A percentile compares a stretch with the other conserved stretches of the same genome.
Evolutionary conservation across 2,113 vertebrate genomes (phyloP).

Genomic region (Melanotaenia duboulayi): DNA sequence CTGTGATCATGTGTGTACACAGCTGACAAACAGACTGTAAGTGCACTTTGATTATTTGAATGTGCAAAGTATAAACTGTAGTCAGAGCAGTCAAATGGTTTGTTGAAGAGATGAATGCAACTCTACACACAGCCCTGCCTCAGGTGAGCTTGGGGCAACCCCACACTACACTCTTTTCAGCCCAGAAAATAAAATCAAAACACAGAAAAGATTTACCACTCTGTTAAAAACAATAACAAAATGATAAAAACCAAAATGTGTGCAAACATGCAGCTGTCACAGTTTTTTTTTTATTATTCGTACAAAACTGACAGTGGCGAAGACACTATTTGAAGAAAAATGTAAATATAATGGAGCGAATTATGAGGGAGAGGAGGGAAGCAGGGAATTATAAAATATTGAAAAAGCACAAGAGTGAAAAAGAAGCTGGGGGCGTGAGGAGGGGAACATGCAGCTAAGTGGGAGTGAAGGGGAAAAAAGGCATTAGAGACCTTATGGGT

Average conservation of each 20-base stretch:
- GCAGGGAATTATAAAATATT: conserved; percentile 75
- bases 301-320: conserved; percentile 56
- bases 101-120: conserved; percentile 6
- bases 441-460: conserved; percentile 64
- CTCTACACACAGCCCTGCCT: conserved; percentile 24
- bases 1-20: not conserved
- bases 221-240: conserved; percentile 35
- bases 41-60: conserved; percentile 33
- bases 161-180: conserved; percentile 27
- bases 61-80: conserved; percentile 18
- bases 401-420: conserved; percentile 69
- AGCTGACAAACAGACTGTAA: conserved; percentile 4
- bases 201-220: conserved; percentile 50
- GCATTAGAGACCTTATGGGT: conserved; percentile 66
- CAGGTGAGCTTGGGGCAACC: conserved; percentile 52
- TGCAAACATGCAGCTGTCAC: conserved; percentile 37
- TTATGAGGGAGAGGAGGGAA: conserved; percentile 55
- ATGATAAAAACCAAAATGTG: conserved; percentile 29
- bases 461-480: conserved; percentile 62
- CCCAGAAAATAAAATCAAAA: conserved; percentile 16
- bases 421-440: conserved; percentile 51
- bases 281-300: conserved; percentile 62
- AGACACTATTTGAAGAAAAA: conserved; percentile 58
- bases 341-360: conserved; percentile 68
- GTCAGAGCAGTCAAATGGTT: not conserved